Evolutionary conservation across 2,797 vertebrate species (phyloP).

Genomic region (Crocodylus rhombifer): DNA sequence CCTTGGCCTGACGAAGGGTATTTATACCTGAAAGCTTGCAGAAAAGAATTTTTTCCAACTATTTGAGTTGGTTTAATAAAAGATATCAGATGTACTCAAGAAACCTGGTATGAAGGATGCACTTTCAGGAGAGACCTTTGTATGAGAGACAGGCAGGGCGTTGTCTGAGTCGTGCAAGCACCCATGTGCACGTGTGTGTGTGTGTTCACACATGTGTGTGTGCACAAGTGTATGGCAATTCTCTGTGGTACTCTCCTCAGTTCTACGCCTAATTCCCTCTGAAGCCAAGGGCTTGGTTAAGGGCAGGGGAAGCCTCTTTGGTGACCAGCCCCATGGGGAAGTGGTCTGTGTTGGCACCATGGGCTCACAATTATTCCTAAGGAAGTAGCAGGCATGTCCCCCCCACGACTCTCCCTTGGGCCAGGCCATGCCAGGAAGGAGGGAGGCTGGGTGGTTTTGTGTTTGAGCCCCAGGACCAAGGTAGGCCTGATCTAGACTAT

Average conservation of each 20-base stretch:
- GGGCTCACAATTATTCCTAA: background rate
- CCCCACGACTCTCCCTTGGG: background rate
- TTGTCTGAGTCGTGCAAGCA: background rate
- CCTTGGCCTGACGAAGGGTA: no score
- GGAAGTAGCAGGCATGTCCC: background rate
- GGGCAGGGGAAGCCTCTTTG: background rate
- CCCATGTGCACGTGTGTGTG: background rate
- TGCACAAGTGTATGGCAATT: background rate
- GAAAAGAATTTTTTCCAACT: no score
- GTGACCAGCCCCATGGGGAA: background rate
- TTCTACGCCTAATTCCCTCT: background rate
- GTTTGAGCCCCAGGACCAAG: no score
- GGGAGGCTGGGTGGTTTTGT: background rate
- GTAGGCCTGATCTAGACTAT: no score
- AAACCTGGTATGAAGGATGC: no score
- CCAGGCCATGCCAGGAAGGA: background rate
- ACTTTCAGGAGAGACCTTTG: background rate
- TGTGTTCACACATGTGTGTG: fast-evolving
- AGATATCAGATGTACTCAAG: no score
- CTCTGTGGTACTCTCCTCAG: background rate
- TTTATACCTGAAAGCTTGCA: no score
- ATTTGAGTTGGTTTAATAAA: no score
- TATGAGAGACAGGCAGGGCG: background rate
- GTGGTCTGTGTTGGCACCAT: no score
- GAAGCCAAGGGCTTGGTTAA: background rate